Percentiles rank a stretch among this genome's conserved stretches.
These are phyloP conservation scores for Ctenoplectra terminalis DNA, from an alignment of 1,140 invertebrate genomes.

Conservation along the genomic window DNA sequence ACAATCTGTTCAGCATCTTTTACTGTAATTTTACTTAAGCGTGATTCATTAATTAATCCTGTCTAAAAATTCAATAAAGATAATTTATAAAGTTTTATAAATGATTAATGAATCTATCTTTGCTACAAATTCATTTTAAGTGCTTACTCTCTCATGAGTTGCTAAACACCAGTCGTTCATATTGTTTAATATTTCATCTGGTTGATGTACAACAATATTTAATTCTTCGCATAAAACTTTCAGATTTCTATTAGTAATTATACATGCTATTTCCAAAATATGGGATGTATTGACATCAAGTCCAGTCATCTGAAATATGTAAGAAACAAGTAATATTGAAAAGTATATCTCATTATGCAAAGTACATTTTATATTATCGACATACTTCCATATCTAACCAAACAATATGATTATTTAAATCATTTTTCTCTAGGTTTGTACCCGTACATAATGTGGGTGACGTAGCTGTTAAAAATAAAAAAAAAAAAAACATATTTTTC, in stretches of 20 bases:
- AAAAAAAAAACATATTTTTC: not conserved
- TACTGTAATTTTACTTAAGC: slow-evolving; percentile 86
- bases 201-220: slow-evolving; percentile 91
- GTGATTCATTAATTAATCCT: slow-evolving; percentile 89
- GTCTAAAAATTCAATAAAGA: slow-evolving; percentile 84
- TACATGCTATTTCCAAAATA: slow-evolving; percentile 94
- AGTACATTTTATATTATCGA: slow-evolving; percentile 15
- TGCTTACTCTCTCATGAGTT: slow-evolving; percentile 88
- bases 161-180: slow-evolving; percentile 94
- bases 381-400: slow-evolving; percentile 78
- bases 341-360: not conserved
- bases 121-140: slow-evolving; percentile 5
- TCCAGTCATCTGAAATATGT: slow-evolving; percentile 81
- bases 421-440: not conserved
- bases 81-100: not conserved
- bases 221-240: slow-evolving; percentile 90
- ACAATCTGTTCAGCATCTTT: slow-evolving; percentile 88
- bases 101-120: not conserved
- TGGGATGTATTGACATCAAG: slow-evolving; percentile 90
- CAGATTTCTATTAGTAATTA: slow-evolving; percentile 92
- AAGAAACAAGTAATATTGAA: not conserved
- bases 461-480: slow-evolving; percentile 14
- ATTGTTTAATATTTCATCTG: slow-evolving; percentile 87
- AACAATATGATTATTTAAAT: slow-evolving; percentile 63
- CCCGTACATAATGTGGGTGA: not conserved